Evolutionary conservation across 1,140 invertebrate genomes (phyloP), one percentile per base, ranked within the genome.

Genomic region (Lordiphosa stackelbergi): DNA sequence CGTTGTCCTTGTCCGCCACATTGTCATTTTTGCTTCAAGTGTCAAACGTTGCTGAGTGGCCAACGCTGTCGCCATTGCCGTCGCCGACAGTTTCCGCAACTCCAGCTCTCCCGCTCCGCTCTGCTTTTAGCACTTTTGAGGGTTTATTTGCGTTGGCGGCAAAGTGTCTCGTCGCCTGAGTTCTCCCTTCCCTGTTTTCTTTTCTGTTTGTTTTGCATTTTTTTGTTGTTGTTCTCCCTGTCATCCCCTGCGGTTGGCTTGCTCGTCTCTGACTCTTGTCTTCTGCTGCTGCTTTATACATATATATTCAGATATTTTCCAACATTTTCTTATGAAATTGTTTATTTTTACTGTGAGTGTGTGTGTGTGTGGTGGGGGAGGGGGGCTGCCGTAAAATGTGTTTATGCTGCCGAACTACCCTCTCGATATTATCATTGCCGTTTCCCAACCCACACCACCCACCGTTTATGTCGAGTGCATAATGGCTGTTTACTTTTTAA

Each of bases 401-500:
- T 83, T 77, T 69, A 84, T 78, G 61, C 65, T 83, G 69, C 55
- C 78, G 74, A 70, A 69, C 63, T 75, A 73, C 60, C 59, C 68
- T 77, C 77, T 77, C 55, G 62, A 54, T 71, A 73, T 55, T 48
- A 61, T 54, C 65, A 48, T 36, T 7, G 22, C 34, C 38, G 28
- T 10, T 54, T 9, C 5, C 31, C 7, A 13, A 40, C 46, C 46
- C 16, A 28, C 31, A 3, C 47, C 45, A 52, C 53, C 57, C 48
- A 75, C 12, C 78, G 65, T 73, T 84, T 83, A 70, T 69, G 69
- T 78, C 52, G 64, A 83, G 78, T 84, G 68, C 77, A 84, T 83
- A 83, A 83, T 83, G 77, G 77, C 60, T 83, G 77, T 83, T 83
- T 83, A 83, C 77, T 84, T 77, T 66, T 84, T 70, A 77, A 68